Evolutionary conservation across 2,888 invertebrate genomes (phyloP).

Genomic region (Itoplectis maculator): DNA sequence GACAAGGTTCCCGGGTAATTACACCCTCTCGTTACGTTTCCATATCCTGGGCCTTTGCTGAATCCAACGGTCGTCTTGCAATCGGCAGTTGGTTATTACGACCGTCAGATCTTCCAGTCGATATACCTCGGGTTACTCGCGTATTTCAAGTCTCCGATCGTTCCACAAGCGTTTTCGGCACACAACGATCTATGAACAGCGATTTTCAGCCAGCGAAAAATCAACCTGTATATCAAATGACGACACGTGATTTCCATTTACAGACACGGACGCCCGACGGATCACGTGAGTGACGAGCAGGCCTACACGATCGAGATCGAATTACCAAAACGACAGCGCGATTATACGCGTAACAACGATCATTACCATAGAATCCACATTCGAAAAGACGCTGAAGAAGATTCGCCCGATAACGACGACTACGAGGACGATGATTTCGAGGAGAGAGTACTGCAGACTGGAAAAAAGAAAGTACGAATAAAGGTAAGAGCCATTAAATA

Average conservation of each 20-base stretch:
- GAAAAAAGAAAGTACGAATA: conserved; percentile 71
- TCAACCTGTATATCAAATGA: neutral
- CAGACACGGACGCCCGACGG: conserved; percentile 62
- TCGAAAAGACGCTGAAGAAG: conserved; percentile 50
- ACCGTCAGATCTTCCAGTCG: conserved; percentile 25
- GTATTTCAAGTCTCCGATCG: neutral
- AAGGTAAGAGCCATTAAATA: conserved; percentile 67
- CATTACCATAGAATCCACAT: conserved; percentile 65
- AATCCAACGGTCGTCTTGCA: conserved; percentile 53
- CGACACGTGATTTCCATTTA: conserved; percentile 19
- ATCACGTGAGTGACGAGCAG: conserved; percentile 60
- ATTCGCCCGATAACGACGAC: conserved; percentile 67
- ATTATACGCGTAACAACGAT: conserved; percentile 32
- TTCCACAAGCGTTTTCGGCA: neutral
- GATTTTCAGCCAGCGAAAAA: neutral
- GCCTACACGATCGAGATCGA: conserved; percentile 78
- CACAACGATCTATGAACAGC: neutral
- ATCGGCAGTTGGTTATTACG: conserved; percentile 43
- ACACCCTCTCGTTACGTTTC: conserved; percentile 51
- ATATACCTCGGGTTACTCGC: conserved; percentile 19
- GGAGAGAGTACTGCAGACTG: conserved; percentile 64
- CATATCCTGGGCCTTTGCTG: conserved; percentile 33
- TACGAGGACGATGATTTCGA: conserved; percentile 66
- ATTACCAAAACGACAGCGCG: conserved; percentile 71
- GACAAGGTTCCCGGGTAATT: conserved; percentile 64